Evolutionary conservation across 23 tunicate genomes (phyloP).

Genomic region (Diplosoma virens): DNA sequence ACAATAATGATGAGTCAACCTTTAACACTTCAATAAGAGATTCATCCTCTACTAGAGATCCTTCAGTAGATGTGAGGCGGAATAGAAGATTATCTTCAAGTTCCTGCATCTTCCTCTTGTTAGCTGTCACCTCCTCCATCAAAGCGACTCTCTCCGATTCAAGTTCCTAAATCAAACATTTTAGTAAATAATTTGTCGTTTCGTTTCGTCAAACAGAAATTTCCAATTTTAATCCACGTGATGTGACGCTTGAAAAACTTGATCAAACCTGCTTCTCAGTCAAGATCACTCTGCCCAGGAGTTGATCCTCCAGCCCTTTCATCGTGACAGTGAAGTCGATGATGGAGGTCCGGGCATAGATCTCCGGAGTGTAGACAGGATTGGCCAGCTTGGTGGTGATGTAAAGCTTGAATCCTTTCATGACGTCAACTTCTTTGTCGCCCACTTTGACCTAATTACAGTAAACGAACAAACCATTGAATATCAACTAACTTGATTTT

Average conservation of each 20-base stretch:
- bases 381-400: slow-evolving; percentile 99
- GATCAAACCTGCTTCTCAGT: slow-evolving; percentile 85
- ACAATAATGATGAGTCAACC: too few species aligned
- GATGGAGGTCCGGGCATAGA: slow-evolving; percentile 96
- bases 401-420: slow-evolving; percentile 91
- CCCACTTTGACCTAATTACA: slow-evolving; percentile 98
- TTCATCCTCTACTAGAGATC: slow-evolving; percentile 98
- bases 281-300: slow-evolving; percentile 95
- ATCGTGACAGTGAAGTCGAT: slow-evolving; percentile 99
- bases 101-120: slow-evolving; percentile 97
- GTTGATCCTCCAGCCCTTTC: slow-evolving; percentile 99
- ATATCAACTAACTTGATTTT: too few species aligned
- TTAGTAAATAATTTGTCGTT: background rate
- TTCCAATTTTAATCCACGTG: background rate
- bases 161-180: slow-evolving; percentile 56
- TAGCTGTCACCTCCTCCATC: slow-evolving; percentile 99
- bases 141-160: slow-evolving; percentile 95
- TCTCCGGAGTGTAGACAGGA: slow-evolving; percentile 99
- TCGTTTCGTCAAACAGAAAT: background rate
- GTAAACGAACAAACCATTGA: too few species aligned
- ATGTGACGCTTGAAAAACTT: background rate
- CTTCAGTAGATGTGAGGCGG: slow-evolving; percentile 96
- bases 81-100: slow-evolving; percentile 93
- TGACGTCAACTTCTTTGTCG: slow-evolving; percentile 99
- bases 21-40: slow-evolving; percentile 95